Base-by-base conservation (phyloP, 2,888 invertebrate species). In the Pseudolycoriella hygida region DNA sequence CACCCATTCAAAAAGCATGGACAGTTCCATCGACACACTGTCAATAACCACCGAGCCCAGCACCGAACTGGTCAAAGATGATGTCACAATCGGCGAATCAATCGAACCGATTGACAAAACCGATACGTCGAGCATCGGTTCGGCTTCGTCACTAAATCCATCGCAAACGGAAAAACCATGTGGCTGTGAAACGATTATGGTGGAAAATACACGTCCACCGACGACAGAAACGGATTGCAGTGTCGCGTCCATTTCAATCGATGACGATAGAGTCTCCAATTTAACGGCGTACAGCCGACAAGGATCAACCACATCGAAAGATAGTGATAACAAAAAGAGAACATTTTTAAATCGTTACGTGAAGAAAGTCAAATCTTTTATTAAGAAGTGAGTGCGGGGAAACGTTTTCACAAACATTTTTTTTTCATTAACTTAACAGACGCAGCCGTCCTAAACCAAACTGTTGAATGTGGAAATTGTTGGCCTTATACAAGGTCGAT, bases 321-420 rank as follows among this genome's bases (percentile, higher is more conserved):
- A 40, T 8, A 25, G 20, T 17, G 38, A 40, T 12, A 38, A 46
- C 14, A 43, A 43, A 57, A 79, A 77, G 63, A 77, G 77, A 60
- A 85, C 84, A 64, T 85, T 87, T 62, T 81, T 87, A 76, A 85
- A 86, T 71, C 72, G 79, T 62, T 83, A 82, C 66, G 80, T 83
- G 55, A 82, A 80, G 67, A 83, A 83, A 75, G 79, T 83, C 65
- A 76, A 80, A 70, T 78, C 80, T 68, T 71, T 83, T 61, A 81
- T 76, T 50, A 67, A 67, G 59, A 68, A 69, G 61, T 69, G 51
- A 56, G 34, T 34, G n/a, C 3, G 12, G 34, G 34, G 25, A 25
- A 8, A 25, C 8, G 25, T 6, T 25, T 25, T 8, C 8, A 6
- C 25, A 6, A 8, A 25, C 4, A 25, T 25, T 8, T 25, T 25